These are phyloP conservation scores for Caenorhabditis afra DNA, from an alignment of 2,888 invertebrate species.

Conservation along the genomic window DNA sequence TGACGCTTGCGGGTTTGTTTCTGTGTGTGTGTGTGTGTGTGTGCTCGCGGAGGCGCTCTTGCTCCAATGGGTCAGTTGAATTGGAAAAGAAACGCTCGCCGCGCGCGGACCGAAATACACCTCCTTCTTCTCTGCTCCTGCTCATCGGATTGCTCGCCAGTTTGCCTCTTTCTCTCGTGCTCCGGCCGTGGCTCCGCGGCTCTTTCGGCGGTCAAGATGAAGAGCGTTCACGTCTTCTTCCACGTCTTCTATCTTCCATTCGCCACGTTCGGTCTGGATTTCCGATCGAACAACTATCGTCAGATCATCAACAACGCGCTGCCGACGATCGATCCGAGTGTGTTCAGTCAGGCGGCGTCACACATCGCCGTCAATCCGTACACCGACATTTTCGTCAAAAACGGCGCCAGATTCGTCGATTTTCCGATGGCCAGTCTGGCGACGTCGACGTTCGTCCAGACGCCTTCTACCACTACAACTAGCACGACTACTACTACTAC, in stretches of 20 bases:
- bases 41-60: no score
- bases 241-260: background rate
- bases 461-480: slow-evolving; percentile 29
- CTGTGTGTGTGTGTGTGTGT: no score
- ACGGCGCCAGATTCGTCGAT: slow-evolving; percentile 11
- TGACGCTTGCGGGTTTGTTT: slow-evolving; percentile 18
- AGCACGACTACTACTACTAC: slow-evolving; percentile 7
- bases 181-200: background rate
- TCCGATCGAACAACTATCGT: slow-evolving; percentile 57
- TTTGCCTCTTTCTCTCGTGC: slow-evolving; percentile 10
- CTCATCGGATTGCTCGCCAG: no score
- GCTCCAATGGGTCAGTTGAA: no score
- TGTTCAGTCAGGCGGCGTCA: slow-evolving; percentile 36
- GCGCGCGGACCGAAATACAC: no score
- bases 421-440: slow-evolving; percentile 44
- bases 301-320: slow-evolving; percentile 47
- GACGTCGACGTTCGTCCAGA: slow-evolving; percentile 10
- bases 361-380: slow-evolving; percentile 50
- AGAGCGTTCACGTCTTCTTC: no score
- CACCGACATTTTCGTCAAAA: slow-evolving; percentile 51
- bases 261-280: slow-evolving; percentile 18
- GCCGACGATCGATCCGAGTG: slow-evolving; percentile 45
- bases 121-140: background rate
- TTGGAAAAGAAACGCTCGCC: no score
- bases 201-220: no score